Evolutionary conservation across 2,888 invertebrate genomes (phyloP), one percentile per base, ranked within the genome.

Genomic region (Psylliodes chrysocephalus): DNA sequence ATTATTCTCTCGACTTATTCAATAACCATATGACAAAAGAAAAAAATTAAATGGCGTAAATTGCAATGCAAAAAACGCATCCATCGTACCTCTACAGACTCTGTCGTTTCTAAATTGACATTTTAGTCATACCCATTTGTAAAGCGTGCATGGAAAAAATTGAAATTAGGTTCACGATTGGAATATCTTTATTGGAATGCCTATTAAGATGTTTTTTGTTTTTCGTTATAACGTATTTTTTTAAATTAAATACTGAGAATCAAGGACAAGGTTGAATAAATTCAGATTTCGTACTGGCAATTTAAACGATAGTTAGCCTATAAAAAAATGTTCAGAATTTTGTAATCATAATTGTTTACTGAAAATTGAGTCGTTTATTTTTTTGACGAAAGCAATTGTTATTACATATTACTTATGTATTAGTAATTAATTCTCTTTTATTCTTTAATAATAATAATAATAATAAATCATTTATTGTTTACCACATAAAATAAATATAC

Each of bases 31-130:
- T 25, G 15, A 28, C 30, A 49, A 49, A 52, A 35, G 51, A 35
- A 52, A 47, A 52, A 52, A 52, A 18, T 22, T 33, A 52, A 52
- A 52, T 17, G 35, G 12, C 33, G 51, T 52, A 18, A 52, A 33
- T 52, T 52, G 4, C 8, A 33, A 30, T 44, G 25, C 14, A 47
- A 25, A 47, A 46, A 47, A 15, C 3, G 8, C 42, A 38, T 15
- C n/a, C 44, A 44, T 22, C 10, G 12, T 44, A 12, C n/a, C 14
- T n/a, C n/a, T n/a, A n/a, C n/a, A n/a, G n/a, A n/a, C n/a, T n/a
- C n/a, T 25, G 47, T 47, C 12, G 25, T 47, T 47, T 10, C 12
- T n/a, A 47, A 25, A 47, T 22, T 47, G 28, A 19, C 17, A 42
- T 17, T 42, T 42, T 42, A 42, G 42, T 42, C 38, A 38, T 38